Percentiles rank a stretch among this genome's conserved stretches.
Conservation (phyloP, 1,140 invertebrate genomes). For the Neodiprion virginianus region DNA sequence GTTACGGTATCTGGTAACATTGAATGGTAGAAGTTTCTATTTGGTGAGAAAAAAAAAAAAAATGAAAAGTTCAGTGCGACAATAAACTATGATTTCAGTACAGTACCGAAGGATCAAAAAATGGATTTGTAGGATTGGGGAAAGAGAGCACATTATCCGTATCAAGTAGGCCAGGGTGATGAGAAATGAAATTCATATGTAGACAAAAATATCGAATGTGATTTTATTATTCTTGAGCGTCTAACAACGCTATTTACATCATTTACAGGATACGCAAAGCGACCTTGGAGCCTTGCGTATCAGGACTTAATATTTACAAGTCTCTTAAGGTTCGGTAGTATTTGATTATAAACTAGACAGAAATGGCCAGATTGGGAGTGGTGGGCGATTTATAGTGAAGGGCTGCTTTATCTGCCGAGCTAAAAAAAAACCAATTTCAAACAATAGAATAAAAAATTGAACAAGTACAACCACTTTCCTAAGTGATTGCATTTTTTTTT, state of each 20-base stretch:
- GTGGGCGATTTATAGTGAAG: not conserved
- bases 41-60: not conserved
- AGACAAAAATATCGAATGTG: constrained; percentile 8
- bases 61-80: not conserved
- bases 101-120: not conserved
- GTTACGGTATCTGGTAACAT: not conserved
- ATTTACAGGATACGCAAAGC: constrained; percentile 31
- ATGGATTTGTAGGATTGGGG: not conserved
- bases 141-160: not conserved
- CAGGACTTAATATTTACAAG: constrained; percentile 5
- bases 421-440: not conserved
- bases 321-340: not conserved
- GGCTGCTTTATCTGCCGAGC: not conserved
- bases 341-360: not conserved
- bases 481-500: too few relatives aligned
- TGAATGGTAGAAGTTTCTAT: not conserved
- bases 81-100: not conserved
- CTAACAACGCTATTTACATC: constrained; percentile 52
- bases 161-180: not conserved
- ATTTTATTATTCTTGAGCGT: constrained; percentile 12
- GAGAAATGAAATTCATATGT: not conserved
- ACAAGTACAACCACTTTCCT: not conserved
- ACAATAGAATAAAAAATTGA: not conserved
- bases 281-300: not conserved
- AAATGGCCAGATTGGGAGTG: not conserved